These are phyloP conservation scores for Exocentrus adspersus DNA, from an alignment of 2,888 invertebrate species.

Conservation along the genomic window DNA sequence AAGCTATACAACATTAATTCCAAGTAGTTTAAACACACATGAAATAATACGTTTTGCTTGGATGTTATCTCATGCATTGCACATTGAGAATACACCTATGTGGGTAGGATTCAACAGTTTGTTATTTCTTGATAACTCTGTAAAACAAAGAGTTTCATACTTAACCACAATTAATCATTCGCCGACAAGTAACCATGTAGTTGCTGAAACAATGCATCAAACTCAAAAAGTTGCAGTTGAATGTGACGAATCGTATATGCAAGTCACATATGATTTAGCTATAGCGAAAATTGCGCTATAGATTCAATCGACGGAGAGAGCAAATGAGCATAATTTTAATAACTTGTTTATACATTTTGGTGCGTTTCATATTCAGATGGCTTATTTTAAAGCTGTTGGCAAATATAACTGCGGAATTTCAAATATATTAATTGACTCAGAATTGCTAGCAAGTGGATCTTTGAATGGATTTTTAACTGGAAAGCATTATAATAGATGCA, in stretches of 20 bases:
- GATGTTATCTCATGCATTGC: conserved; percentile 32
- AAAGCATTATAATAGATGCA: conserved; percentile 36
- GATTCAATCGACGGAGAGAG: too few species aligned
- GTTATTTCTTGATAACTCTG: conserved; percentile 44
- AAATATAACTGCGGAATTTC: conserved; percentile 35
- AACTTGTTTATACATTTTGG: conserved; percentile 55
- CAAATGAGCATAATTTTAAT: conserved; percentile 50
- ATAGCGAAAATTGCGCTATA: conserved; percentile 42
- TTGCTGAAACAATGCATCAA: conserved; percentile 48
- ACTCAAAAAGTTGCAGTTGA: conserved; percentile 45
- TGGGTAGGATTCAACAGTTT: conserved; percentile 51
- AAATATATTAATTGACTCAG: conserved; percentile 31
- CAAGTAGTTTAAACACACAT: too few species aligned
- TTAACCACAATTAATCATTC: conserved; percentile 53
- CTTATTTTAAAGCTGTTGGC: conserved; percentile 38
- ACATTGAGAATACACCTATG: conserved; percentile 22
- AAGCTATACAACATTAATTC: too few species aligned
- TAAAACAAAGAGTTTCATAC: conserved; percentile 50
- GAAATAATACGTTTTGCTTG: conserved; percentile 33
- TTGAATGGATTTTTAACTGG: conserved; percentile 32
- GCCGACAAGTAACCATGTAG: conserved; percentile 49
- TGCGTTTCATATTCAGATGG: conserved; percentile 39
- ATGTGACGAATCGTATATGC: conserved; percentile 41
- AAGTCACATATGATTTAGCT: conserved; percentile 50
- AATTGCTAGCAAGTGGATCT: conserved; percentile 35